Percentiles rank a stretch among this genome's conserved stretches.
These are phyloP conservation scores for Hydroisotoma schaefferi DNA, from an alignment of 2,888 invertebrate genomes.

Conservation along the genomic window DNA sequence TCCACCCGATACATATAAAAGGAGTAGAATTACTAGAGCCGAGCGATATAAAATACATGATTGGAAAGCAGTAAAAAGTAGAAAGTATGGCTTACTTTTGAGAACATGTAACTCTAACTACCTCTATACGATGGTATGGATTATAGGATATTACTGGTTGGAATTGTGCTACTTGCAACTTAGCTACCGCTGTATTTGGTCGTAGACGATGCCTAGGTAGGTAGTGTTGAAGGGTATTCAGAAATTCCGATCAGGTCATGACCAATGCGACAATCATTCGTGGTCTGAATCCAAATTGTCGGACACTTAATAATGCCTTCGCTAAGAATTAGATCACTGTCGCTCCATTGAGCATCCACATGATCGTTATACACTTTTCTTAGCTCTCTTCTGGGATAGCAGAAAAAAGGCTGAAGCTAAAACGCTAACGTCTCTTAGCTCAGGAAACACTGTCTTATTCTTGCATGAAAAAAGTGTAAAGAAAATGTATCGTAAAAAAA, in stretches of 20 bases:
- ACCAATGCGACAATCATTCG: slow-evolving; percentile 44
- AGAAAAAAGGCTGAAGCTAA: too few species aligned
- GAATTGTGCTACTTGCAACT: background rate
- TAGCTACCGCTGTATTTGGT: background rate
- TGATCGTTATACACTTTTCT: slow-evolving; percentile 1
- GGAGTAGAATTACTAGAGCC: too few species aligned
- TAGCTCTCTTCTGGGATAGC: background rate
- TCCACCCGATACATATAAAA: too few species aligned
- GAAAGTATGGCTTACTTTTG: too few species aligned
- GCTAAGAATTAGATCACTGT: slow-evolving; percentile 10
- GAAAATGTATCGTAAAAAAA: too few species aligned
- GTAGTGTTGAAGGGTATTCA: slow-evolving; percentile 14
- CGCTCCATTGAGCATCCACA: slow-evolving; percentile 9
- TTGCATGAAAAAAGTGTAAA: background rate
- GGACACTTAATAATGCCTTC: slow-evolving; percentile 8
- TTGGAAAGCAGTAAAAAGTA: too few species aligned
- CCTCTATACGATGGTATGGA: background rate
- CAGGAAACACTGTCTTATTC: background rate
- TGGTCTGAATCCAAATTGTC: slow-evolving; percentile 32
- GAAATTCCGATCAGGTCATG: slow-evolving; percentile 35
- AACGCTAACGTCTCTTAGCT: too few species aligned
- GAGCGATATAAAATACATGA: too few species aligned
- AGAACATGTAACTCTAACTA: too few species aligned
- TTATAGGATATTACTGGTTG: background rate
- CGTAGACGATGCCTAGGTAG: background rate